Percentiles rank a stretch among this genome's conserved stretches.
phyloP scores from a whole-genome alignment of 1,140 invertebrate genomes.

The Calephelis virginiensis region DNA sequence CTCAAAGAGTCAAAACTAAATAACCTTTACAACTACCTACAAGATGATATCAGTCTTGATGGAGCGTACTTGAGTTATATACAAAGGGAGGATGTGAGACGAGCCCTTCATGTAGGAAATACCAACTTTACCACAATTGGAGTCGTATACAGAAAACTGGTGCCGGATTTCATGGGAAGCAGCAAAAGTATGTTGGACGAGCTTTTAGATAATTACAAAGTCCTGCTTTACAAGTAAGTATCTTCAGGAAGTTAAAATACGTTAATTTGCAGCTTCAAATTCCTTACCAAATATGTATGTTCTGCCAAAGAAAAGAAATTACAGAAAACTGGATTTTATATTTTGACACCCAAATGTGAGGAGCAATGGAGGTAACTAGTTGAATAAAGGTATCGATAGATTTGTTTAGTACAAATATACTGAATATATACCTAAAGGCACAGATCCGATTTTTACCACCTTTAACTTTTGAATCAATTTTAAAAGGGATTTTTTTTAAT shows the following conservation, averaged over 20 bases:
- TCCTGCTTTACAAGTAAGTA: conserved; percentile 77
- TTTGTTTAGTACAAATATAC: too few species aligned
- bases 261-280: too few species aligned
- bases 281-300: too few species aligned
- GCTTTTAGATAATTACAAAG: conserved; percentile 82
- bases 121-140: conserved; percentile 74
- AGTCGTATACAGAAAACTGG: conserved; percentile 82
- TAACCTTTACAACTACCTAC: conserved; percentile 84
- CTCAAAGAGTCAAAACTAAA: conserved; percentile 80
- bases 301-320: too few species aligned
- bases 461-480: too few species aligned
- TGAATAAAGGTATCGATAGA: too few species aligned
- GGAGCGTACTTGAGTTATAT: conserved; percentile 79
- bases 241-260: background rate
- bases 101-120: conserved; percentile 80
- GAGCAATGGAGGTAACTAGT: too few species aligned
- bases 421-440: too few species aligned
- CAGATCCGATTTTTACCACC: too few species aligned
- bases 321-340: too few species aligned
- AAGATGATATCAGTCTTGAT: conserved; percentile 66
- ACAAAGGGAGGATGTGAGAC: conserved; percentile 81
- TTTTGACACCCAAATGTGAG: too few species aligned
- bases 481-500: too few species aligned
- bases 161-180: conserved; percentile 88
- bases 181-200: conserved; percentile 85